Evolutionary conservation across 1,140 invertebrate genomes (phyloP).

Genomic region (Diabrotica virgifera): DNA sequence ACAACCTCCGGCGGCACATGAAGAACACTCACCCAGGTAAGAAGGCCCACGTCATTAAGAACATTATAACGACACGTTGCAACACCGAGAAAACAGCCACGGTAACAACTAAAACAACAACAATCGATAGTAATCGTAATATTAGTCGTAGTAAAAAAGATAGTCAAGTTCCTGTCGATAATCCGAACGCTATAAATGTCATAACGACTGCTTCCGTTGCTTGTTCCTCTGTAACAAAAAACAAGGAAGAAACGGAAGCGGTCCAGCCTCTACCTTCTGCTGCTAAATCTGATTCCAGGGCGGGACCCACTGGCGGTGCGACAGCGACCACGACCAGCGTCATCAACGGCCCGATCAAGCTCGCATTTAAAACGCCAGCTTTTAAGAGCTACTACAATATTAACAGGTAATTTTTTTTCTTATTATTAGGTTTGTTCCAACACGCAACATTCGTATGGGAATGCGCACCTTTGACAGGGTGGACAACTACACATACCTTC

Average conservation of each 20-base stretch:
- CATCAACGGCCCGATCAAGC: constrained; percentile 45
- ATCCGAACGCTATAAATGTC: constrained; percentile 46
- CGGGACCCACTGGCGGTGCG: constrained; percentile 5
- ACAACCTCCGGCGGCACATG: constrained; percentile 63
- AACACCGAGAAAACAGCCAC: constrained; percentile 1
- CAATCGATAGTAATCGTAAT: background rate
- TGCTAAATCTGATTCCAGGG: constrained; percentile 33
- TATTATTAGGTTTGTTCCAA: too few species aligned
- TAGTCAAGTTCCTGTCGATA: constrained; percentile 32
- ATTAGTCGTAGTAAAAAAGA: background rate
- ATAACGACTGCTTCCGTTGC: constrained; percentile 40
- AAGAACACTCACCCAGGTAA: constrained; percentile 60
- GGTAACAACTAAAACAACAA: constrained; percentile 19
- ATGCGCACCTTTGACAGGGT: too few species aligned
- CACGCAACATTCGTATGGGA: too few species aligned
- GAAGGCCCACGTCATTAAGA: constrained; percentile 34
- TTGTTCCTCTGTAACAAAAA: constrained; percentile 17
- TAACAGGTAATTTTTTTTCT: constrained; percentile 27
- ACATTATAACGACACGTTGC: constrained; percentile 17
- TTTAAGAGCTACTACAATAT: constrained; percentile 47
- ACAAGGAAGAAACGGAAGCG: constrained; percentile 22
- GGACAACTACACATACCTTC: too few species aligned
- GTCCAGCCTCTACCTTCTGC: constrained; percentile 15
- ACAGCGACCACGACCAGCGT: constrained; percentile 25
- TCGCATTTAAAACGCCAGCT: constrained; percentile 46